These are phyloP conservation scores for Brachypodius melanocephalos DNA, from an alignment of 2,113 vertebrate species.

Conservation along the genomic window DNA sequence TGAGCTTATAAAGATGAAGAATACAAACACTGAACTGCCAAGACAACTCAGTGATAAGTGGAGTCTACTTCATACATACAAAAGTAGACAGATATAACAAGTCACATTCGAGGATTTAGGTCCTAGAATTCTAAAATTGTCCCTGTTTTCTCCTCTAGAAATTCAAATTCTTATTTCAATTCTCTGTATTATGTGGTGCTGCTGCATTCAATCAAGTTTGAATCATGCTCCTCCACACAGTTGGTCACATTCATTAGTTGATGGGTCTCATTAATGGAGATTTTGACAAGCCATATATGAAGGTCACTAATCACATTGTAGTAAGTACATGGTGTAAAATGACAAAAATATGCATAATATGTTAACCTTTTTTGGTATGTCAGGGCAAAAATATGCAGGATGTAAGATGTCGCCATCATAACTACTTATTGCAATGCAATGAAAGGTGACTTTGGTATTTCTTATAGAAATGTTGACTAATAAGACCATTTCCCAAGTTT, in stretches of 20 bases:
- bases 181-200: background rate
- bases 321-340: background rate
- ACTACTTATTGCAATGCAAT: slow-evolving; percentile 46
- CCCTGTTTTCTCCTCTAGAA: background rate
- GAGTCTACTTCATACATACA: background rate
- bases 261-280: background rate
- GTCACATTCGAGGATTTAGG: background rate
- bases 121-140: background rate
- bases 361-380: background rate
- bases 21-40: background rate
- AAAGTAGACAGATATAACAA: background rate
- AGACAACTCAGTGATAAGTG: background rate
- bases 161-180: background rate
- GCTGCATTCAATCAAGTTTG: background rate
- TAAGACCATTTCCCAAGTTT: background rate
- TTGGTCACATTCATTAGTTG: background rate
- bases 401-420: background rate
- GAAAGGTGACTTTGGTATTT: slow-evolving; percentile 33
- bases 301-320: background rate
- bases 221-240: background rate
- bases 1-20: background rate
- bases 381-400: background rate
- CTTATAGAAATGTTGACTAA: slow-evolving; percentile 54
- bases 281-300: background rate
- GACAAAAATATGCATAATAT: background rate